A percentile compares a stretch with the other conserved stretches of the same genome.
Conservation (phyloP, 2,113 vertebrate species). For the Phylloscopus trochiloides region DNA sequence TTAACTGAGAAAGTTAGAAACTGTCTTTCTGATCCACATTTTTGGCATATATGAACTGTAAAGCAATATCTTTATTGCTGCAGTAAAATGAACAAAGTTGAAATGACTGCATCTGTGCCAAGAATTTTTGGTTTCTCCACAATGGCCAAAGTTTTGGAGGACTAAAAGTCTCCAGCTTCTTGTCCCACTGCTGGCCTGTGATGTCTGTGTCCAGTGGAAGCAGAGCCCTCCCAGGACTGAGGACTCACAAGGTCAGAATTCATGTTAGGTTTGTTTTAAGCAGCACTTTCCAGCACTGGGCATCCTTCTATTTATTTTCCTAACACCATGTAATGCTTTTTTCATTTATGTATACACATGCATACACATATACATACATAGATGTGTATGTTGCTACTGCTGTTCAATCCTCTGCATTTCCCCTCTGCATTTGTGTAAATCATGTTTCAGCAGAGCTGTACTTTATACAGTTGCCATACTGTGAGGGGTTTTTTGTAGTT, state of each 20-base stretch:
- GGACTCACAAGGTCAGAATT: not conserved
- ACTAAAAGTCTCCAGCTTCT: not conserved
- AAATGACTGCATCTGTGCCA: not conserved
- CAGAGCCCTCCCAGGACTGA: not conserved
- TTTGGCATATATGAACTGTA: not conserved
- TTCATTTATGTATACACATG: not conserved
- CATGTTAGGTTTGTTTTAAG: not conserved
- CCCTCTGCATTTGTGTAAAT: not conserved
- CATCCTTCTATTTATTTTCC: not conserved
- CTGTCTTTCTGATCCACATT: not conserved
- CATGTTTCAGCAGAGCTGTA: not conserved
- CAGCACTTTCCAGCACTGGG: not conserved
- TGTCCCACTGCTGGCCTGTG: not conserved
- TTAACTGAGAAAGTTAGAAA: not conserved
- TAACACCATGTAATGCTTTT: not conserved
- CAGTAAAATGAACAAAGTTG: not conserved
- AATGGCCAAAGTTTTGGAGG: not conserved
- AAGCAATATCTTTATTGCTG: not conserved
- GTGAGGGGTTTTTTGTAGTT: not conserved
- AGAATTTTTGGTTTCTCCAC: not conserved
- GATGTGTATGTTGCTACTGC: not conserved
- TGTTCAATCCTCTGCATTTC: not conserved
- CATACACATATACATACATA: too few species aligned
- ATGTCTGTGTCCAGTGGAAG: not conserved
- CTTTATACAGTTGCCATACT: not conserved